Conservation (phyloP, 64 coral and sea anemone species). For the Trachythela sp. region DNA sequence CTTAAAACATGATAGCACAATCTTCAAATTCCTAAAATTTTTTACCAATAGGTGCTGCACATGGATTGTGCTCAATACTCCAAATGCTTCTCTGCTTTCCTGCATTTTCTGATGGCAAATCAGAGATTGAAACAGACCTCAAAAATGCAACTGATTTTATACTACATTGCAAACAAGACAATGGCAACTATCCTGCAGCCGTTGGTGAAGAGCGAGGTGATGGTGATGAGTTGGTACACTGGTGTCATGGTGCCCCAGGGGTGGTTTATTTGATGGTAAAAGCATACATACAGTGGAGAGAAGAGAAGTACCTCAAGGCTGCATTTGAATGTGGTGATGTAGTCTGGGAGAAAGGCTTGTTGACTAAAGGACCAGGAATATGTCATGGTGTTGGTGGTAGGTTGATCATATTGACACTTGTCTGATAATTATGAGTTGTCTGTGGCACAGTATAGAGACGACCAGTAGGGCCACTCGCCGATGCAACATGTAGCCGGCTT, state of each 20-base stretch:
- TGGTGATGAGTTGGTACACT: conserved; percentile 68
- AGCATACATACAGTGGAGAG: conserved; percentile 82
- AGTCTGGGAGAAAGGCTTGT: conserved; percentile 69
- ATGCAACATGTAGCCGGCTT: too few species aligned
- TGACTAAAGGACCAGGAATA: conserved; percentile 87
- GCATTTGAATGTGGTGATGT: conserved; percentile 70
- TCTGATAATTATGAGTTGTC: too few species aligned
- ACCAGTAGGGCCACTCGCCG: too few species aligned
- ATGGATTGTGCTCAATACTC: conserved; percentile 80
- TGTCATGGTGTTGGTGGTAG: conserved; percentile 96
- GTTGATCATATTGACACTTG: neutral
- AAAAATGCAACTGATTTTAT: conserved; percentile 54
- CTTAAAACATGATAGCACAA: too few species aligned
- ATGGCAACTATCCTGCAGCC: conserved; percentile 77
- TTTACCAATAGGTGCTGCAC: conserved; percentile 55
- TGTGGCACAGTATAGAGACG: too few species aligned
- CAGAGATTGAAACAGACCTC: conserved; percentile 64
- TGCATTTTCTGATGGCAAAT: conserved; percentile 53
- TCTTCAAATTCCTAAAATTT: too few species aligned
- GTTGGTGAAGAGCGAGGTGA: conserved; percentile 42
- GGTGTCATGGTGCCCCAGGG: conserved; percentile 94
- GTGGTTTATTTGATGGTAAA: conserved; percentile 84
- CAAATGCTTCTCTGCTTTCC: conserved; percentile 80
- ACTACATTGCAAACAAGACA: conserved; percentile 42
- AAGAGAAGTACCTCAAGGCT: conserved; percentile 80